Evolutionary conservation across 2,797 vertebrate species (phyloP).

Genomic region (Centropyge bicolor): DNA sequence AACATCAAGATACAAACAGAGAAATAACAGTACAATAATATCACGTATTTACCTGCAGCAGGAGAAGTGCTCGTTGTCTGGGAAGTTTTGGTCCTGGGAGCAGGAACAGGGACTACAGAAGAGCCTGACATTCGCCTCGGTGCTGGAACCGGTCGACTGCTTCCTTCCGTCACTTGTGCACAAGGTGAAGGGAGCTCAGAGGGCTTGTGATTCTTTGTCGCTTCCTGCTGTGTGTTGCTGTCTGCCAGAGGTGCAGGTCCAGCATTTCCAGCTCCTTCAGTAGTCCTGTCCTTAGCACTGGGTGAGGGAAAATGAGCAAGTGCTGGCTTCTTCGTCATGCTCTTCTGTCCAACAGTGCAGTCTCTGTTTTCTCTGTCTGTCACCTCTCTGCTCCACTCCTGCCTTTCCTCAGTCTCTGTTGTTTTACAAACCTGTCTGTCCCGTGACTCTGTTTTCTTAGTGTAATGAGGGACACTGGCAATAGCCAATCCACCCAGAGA

Average conservation of each 20-base stretch:
- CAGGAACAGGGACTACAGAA: slow-evolving; percentile 46
- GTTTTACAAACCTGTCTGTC: slow-evolving; percentile 49
- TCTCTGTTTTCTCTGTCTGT: slow-evolving; percentile 9
- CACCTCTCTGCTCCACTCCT: slow-evolving; percentile 21
- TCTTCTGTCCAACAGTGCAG: not conserved
- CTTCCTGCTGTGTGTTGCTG: not conserved
- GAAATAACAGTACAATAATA: not conserved
- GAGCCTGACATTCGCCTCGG: slow-evolving; percentile 39
- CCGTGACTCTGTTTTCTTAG: slow-evolving; percentile 45
- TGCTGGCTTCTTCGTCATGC: not conserved
- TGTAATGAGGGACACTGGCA: slow-evolving; percentile 58
- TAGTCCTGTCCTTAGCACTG: not conserved
- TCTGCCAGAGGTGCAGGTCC: not conserved
- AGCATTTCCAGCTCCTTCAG: not conserved
- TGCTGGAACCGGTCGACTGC: slow-evolving; percentile 41
- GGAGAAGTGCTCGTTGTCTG: slow-evolving; percentile 11
- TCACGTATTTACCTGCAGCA: slow-evolving; percentile 51
- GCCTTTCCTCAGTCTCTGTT: not conserved
- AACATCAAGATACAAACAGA: not conserved
- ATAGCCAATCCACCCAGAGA: slow-evolving; percentile 57
- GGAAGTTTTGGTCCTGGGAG: slow-evolving; percentile 47
- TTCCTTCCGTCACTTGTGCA: slow-evolving; percentile 16
- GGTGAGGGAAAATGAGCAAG: slow-evolving; percentile 4
- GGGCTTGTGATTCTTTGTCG: not conserved
- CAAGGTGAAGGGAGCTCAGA: not conserved